These are phyloP conservation scores for Chelonoidis abingdonii DNA, from an alignment of 2,113 vertebrate genomes.

Conservation along the genomic window DNA sequence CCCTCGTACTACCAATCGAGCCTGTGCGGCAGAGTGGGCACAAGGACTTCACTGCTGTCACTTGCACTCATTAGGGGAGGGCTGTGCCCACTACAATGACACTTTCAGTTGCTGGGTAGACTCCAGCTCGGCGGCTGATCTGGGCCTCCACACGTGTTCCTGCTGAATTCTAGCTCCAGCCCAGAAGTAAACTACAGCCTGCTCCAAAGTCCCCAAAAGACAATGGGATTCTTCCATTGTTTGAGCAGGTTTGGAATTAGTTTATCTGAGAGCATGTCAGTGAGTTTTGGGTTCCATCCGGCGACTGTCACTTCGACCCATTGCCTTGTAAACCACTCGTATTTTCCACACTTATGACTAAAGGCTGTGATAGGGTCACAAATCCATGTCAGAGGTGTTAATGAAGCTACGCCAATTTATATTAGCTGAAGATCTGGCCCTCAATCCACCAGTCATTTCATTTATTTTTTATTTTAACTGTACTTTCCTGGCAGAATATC, in stretches of 20 bases:
- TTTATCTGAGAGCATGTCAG: neutral
- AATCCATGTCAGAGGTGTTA: neutral
- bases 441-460: neutral
- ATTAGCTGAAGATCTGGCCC: neutral
- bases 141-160: neutral
- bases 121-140: neutral
- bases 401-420: neutral
- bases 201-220: neutral
- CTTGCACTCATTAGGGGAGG: neutral
- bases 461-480: neutral
- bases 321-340: neutral
- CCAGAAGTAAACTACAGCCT: neutral
- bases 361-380: neutral
- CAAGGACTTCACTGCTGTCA: neutral
- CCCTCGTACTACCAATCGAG: neutral
- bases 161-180: neutral
- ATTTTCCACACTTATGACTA: neutral
- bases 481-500: neutral
- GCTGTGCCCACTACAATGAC: neutral
- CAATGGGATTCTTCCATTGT: neutral
- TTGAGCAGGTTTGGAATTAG: neutral
- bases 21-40: neutral
- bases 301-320: neutral
- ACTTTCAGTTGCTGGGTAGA: neutral
- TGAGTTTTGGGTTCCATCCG: neutral